Conservation (phyloP, 2,113 vertebrate species). For the Chamaea fasciata region DNA sequence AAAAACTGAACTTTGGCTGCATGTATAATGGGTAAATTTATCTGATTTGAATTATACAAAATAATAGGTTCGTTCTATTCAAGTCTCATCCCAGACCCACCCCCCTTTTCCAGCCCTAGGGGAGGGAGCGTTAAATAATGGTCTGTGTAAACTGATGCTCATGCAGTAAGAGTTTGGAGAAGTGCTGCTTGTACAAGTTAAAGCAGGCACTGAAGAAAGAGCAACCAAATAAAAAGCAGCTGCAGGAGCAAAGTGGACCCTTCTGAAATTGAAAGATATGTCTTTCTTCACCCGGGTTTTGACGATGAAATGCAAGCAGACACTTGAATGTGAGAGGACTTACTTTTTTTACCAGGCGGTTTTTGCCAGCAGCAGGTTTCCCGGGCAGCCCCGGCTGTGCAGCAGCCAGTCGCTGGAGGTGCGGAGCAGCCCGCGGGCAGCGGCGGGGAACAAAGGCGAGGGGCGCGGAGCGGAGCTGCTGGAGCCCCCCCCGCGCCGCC, state of each 20-base stretch:
- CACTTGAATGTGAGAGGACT: background rate
- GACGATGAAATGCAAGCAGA: background rate
- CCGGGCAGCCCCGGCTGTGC: constrained; percentile 51
- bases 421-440: background rate
- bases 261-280: constrained; percentile 56
- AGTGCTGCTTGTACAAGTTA: constrained; percentile 39
- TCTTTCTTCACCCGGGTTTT: constrained; percentile 62
- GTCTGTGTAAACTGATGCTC: constrained; percentile 71
- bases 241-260: background rate
- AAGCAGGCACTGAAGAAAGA: constrained; percentile 6
- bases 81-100: constrained; percentile 57
- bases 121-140: constrained; percentile 67
- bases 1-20: background rate
- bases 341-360: background rate
- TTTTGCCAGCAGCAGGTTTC: constrained; percentile 50
- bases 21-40: constrained; percentile 11
- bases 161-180: constrained; percentile 39
- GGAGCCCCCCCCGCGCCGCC: background rate
- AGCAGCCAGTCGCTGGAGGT: constrained; percentile 51
- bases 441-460: constrained; percentile 37
- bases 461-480: background rate
- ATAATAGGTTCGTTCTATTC: constrained; percentile 44
- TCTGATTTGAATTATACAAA: constrained; percentile 53
- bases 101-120: constrained; percentile 57
- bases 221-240: constrained; percentile 7